Conservation (phyloP, 2,888 invertebrate genomes). For the Andricus curvator region DNA sequence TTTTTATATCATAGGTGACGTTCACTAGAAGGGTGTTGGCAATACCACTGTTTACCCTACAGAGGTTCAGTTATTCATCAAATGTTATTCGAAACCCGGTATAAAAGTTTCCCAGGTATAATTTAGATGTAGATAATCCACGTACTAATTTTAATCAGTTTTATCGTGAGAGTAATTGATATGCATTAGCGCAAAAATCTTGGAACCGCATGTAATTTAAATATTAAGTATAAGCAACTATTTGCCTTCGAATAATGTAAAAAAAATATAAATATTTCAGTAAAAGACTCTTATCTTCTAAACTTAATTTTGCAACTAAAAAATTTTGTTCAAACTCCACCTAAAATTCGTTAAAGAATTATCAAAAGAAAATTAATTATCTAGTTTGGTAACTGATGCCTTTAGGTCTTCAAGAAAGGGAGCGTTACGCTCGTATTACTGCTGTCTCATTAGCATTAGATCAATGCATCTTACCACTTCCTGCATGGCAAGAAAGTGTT, state of each 20-base stretch:
- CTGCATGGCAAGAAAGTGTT: neutral
- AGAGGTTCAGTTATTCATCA: no score
- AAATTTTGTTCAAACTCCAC: neutral
- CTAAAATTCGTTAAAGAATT: neutral
- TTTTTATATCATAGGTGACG: no score
- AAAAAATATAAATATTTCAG: neutral
- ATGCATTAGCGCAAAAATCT: no score
- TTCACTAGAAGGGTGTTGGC: no score
- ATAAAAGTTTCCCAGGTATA: no score
- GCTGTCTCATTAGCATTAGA: neutral
- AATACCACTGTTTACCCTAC: no score
- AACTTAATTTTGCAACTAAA: neutral
- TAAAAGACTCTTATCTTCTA: neutral
- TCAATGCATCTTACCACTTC: neutral
- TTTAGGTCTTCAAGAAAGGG: neutral
- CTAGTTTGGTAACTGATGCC: neutral
- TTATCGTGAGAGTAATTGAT: no score
- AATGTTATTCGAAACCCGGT: no score
- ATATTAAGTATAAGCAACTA: neutral
- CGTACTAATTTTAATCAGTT: no score
- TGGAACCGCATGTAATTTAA: no score
- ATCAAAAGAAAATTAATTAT: neutral
- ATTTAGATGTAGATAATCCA: no score
- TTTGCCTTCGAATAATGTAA: neutral
- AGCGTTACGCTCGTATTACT: neutral